Conservation (phyloP, 2,113 vertebrate genomes). For the Neotoma lepida region DNA sequence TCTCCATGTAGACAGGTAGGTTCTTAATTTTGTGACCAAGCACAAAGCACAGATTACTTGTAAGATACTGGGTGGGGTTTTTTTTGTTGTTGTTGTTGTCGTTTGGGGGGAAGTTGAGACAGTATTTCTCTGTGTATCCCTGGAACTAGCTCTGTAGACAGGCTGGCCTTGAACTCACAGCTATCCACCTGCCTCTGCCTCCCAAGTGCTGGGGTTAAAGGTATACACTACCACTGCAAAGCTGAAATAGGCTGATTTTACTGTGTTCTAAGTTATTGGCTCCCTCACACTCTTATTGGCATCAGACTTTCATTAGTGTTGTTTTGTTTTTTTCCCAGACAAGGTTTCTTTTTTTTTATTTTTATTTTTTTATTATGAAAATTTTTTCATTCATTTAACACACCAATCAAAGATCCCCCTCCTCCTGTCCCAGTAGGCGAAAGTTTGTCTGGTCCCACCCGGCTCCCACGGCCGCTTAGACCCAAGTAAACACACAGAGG, state of each 20-base stretch:
- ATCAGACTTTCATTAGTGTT: background rate
- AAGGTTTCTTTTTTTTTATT: no score
- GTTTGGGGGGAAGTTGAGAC: background rate
- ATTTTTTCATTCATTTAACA: no score
- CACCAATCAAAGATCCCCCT: no score
- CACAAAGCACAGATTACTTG: background rate
- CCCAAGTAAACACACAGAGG: no score
- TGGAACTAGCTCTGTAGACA: no score
- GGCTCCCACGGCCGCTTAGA: no score
- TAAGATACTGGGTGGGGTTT: background rate
- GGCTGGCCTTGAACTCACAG: no score
- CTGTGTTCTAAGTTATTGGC: background rate
- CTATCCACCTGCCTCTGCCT: no score
- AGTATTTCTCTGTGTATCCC: background rate
- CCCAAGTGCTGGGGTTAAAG: no score
- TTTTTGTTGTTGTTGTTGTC: background rate
- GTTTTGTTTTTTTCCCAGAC: background rate
- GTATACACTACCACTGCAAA: background rate
- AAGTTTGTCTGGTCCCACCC: no score
- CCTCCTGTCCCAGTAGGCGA: no score
- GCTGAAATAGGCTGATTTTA: background rate
- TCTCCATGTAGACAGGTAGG: background rate
- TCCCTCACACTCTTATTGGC: background rate
- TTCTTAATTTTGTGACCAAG: background rate
- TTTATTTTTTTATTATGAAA: no score